Evolutionary conservation across 2,113 vertebrate species (phyloP).

Genomic region (Todiramphus chloris): DNA sequence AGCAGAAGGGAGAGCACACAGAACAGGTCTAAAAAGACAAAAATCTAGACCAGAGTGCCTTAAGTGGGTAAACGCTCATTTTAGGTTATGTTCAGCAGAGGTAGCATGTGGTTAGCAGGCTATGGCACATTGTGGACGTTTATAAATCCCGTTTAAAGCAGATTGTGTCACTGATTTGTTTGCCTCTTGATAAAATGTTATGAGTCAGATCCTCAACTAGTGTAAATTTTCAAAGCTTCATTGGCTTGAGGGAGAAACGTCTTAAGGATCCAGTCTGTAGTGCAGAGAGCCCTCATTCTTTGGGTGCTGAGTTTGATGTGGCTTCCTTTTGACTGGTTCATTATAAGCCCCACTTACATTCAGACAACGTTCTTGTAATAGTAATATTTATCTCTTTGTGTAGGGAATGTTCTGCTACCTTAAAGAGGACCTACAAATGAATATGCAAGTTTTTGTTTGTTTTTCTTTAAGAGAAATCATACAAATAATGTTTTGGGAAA

Average conservation of each 20-base stretch:
- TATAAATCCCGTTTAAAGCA: not conserved
- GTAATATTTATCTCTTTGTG: not conserved
- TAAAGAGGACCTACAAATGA: not conserved
- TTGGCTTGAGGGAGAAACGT: not conserved
- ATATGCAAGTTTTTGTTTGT: not conserved
- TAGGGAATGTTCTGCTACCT: not conserved
- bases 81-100: not conserved
- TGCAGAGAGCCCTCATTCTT: not conserved
- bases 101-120: accelerated
- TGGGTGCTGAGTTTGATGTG: not conserved
- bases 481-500: not conserved
- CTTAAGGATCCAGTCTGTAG: not conserved
- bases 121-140: not conserved
- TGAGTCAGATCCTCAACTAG: not conserved
- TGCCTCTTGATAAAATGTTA: not conserved
- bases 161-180: not conserved
- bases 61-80: not conserved
- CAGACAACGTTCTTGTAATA: not conserved
- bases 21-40: not conserved
- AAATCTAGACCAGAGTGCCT: not conserved
- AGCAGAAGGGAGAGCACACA: not conserved
- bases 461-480: not conserved
- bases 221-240: not conserved
- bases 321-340: not conserved
- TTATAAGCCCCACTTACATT: not conserved